Base-by-base conservation (phyloP, 2,888 invertebrate genomes). In the Phania funesta region DNA sequence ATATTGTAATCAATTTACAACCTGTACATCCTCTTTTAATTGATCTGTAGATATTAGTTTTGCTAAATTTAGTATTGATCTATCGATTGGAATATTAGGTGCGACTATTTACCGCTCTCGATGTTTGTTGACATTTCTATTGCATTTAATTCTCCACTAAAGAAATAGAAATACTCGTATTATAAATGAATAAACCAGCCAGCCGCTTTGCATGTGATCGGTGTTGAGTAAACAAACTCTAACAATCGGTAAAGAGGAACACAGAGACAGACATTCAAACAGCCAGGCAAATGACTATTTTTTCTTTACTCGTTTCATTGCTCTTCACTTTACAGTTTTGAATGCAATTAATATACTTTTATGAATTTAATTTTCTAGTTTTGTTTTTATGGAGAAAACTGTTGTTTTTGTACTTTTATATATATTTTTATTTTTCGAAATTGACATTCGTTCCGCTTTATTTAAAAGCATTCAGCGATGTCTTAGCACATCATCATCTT, bases 371-470 rank as follows among this genome's bases (percentile, higher is more conserved):
- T 74, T 70, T 58, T 68, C 62, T 60, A 46, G 22, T 68, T 54
- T 62, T 32, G 9, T 62, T 46, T 73, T 24, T 48, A 2, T 50
- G 3, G 46, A n/a, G 2, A 32, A 22, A 22, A 9, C 22, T 58
- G 64, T 22, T 64, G 56, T 58, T 26, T 48, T 46, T 56, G 20
- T 56, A 16, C 38, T 5, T 2, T n/a, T 41, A 41, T 4, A 18
- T 9, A 6, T 18, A 9, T 5, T 18, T 46, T 18, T n/a, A 7
- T 52, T 52, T 26, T 3, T 81, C 56, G 56, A 62, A 86, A 89
- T 89, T 88, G 88, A 88, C 89, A 89, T 87, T 87, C 89, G 87
- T 85, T 87, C 86, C 88, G 87, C 88, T 86, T 87, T 87, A 88
- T 88, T 89, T 88, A 86, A 86, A 85, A 87, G 87, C 86, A 86